Base-by-base conservation (phyloP, 2,113 vertebrate species). In the Saguinus midas region DNA sequence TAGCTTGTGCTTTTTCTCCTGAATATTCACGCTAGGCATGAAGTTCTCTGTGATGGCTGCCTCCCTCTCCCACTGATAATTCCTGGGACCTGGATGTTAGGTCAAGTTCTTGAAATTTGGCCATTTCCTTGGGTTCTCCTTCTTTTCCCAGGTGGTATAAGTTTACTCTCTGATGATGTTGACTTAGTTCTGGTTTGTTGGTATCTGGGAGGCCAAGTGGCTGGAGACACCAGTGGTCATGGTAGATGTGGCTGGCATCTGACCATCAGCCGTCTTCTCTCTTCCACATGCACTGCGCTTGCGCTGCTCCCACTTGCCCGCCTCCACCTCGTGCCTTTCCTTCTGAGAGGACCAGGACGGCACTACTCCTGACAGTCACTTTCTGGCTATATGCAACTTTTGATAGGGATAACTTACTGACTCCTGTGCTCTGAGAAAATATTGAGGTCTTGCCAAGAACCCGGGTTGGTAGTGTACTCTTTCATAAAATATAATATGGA, bases 151-250 rank as follows among this genome's bases (percentile, higher is more conserved):
- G 16, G 29, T 52, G 13, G 43, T n/a, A 43, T 68, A 58, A 7
- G 14, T n/a, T 94, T 27, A 37, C 66, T 21, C 12, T 32, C 10
- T 25, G 52, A 32, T 5, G 25, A 10, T 35, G 4, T 55, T 40
- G 61, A 17, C n/a, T 86, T 57, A 52, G 23, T 48, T 52, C 82
- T 61, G 10, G 12, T 3, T 50, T 13, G 29, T 48, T 68, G 55
- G 8, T 7, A 45, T 18, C 48, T 0, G 0, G 21, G 66, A 37
- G 68, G 40, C 16, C 35, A 35, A 58, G 29, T 48, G 5, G 4
- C 66, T 32, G 23, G 2, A 55, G 52, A 21, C 7, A n/a, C n/a
- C 55, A 16, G 40, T 79, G 29, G 37, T 18, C n/a, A 29, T 5
- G 3, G 43, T 3, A n/a, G 55, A 21, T 4, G 20, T 8, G 35